Evolutionary conservation across 1,140 invertebrate species (phyloP), one percentile per base, ranked within the genome.

Genomic region (Sitobion miscanthi): DNA sequence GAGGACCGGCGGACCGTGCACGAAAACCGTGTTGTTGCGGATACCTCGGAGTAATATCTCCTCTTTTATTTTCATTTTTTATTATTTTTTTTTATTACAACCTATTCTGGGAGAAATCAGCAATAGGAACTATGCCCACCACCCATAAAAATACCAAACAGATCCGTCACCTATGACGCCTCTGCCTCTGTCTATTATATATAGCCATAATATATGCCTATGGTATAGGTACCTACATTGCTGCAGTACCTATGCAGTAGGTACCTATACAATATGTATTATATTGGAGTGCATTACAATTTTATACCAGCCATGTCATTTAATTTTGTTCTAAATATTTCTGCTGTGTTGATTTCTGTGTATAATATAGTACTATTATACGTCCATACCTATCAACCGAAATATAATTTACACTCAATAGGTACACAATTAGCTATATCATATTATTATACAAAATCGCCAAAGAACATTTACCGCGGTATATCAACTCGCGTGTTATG

Each of bases 1-100:
- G 88, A 90, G 23, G 38, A 90, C 38, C 89, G 54, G 20, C 54
- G 38, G 17, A 90, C 89, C 89, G 38, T 90, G 38, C 57, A 45
- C 38, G 89, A 90, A 47, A 69, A 47, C 38, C 38, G 25, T 62
- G 54, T 69, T 69, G 25, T 45, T 69, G 52, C 21, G 17, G n/a
- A n/a, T 77, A 17, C 30, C 62, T 30, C 17, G 7, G 85, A 86
- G 49, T 45, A n/a, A 47, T 35, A 35, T 77, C 17, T n/a, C 14
- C 30, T n/a, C 30, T n/a, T 69, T 57, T 69, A 30, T 69, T n/a
- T n/a, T 35, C 20, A 20, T 88, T 52, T 90, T 90, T 83, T 38
- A 20, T 42, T 42, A 38, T 20, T n/a, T n/a, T 69, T 14, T 69
- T 35, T 35, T 88, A 89, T n/a, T 54, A 54, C 52, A 21, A 54